Conservation (phyloP, 2,797 vertebrate genomes). For the Ispidina lecontei region DNA sequence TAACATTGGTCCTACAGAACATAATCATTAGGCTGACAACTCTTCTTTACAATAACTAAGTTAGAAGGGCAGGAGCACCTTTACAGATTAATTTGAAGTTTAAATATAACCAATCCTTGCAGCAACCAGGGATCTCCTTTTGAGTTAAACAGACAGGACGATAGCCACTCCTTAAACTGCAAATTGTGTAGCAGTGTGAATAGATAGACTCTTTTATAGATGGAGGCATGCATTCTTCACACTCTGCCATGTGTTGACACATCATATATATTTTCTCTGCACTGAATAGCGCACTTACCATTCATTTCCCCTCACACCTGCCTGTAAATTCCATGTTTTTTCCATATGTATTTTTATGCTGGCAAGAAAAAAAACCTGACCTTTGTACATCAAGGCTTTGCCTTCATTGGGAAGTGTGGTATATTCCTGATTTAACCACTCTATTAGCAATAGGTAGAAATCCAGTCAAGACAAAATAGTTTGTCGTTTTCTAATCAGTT, state of each 20-base stretch:
- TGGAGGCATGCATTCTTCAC: slow-evolving; percentile 41
- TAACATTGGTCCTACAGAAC: not conserved
- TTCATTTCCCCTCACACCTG: slow-evolving; percentile 63
- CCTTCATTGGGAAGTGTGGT: not conserved
- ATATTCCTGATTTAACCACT: not conserved
- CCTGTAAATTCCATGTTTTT: slow-evolving; percentile 19
- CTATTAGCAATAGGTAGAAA: not conserved
- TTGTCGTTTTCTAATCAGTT: not conserved
- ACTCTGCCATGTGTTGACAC: slow-evolving; percentile 59
- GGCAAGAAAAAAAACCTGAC: not conserved
- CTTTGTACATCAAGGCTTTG: not conserved
- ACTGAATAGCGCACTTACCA: slow-evolving; percentile 1
- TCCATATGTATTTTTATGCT: slow-evolving; percentile 40
- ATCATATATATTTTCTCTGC: slow-evolving; percentile 21
- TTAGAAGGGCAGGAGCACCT: not conserved
- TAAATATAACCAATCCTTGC: not conserved
- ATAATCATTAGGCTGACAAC: not conserved
- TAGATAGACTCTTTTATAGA: slow-evolving; percentile 6
- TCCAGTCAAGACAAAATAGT: not conserved
- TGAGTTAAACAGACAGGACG: not conserved
- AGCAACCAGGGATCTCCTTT: not conserved
- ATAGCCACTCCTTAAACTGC: slow-evolving; percentile 26
- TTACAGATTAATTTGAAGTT: not conserved
- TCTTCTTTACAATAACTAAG: not conserved
- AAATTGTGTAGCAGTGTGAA: slow-evolving; percentile 7